Conservation (phyloP, 2,888 invertebrate genomes). For the Cyclophora punctaria region DNA sequence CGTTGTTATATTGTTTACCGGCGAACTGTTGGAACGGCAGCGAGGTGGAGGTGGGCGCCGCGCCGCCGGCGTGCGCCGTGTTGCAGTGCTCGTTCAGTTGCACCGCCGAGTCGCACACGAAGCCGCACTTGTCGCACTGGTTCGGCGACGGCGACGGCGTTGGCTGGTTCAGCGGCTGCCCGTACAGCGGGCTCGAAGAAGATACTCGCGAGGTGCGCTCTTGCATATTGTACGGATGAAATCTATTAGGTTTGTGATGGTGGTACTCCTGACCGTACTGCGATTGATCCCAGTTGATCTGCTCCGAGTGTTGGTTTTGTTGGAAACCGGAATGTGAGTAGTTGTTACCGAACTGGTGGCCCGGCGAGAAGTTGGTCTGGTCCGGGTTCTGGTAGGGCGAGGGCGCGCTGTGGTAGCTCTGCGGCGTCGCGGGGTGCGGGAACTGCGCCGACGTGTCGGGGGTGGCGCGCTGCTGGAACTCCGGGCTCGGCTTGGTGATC, state of each 20-base stretch:
- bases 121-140: slow-evolving; percentile 90
- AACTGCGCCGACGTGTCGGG: slow-evolving; percentile 75
- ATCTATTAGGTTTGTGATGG: slow-evolving; percentile 60
- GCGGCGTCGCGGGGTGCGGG: slow-evolving; percentile 78
- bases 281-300: slow-evolving; percentile 66
- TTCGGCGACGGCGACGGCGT: slow-evolving; percentile 82
- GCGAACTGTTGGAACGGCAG: slow-evolving; percentile 72
- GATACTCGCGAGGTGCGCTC: slow-evolving; percentile 72
- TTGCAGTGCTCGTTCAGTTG: slow-evolving; percentile 85
- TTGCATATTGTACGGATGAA: slow-evolving; percentile 71
- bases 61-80: slow-evolving; percentile 76
- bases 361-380: slow-evolving; percentile 75
- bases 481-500: slow-evolving; percentile 77
- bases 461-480: slow-evolving; percentile 73
- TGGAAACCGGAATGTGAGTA: slow-evolving; percentile 69
- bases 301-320: slow-evolving; percentile 67
- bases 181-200: slow-evolving; percentile 73
- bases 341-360: slow-evolving; percentile 65
- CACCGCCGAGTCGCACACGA: slow-evolving; percentile 83
- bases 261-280: slow-evolving; percentile 65
- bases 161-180: slow-evolving; percentile 77
- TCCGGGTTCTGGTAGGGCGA: slow-evolving; percentile 78
- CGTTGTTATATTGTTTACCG: slow-evolving; percentile 61
- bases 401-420: slow-evolving; percentile 79
- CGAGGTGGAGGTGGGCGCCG: slow-evolving; percentile 54